phyloP scores from a whole-genome alignment of 2,888 invertebrate species.

The Rhopalosiphum nymphaeae region DNA sequence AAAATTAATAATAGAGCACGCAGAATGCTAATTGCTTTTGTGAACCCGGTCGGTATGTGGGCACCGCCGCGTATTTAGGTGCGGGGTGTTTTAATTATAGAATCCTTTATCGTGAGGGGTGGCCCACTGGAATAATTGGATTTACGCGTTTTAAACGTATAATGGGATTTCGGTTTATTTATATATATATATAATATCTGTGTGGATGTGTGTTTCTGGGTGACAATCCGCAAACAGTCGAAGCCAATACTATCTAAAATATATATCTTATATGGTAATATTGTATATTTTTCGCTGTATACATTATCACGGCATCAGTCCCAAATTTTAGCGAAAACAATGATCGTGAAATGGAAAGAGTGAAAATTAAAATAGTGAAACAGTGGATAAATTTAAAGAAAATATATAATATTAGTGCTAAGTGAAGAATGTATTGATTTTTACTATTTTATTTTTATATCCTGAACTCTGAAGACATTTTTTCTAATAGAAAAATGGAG shows the following conservation, averaged over 20 bases:
- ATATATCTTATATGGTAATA: not conserved
- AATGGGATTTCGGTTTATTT: constrained; percentile 40
- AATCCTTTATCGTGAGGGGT: constrained; percentile 38
- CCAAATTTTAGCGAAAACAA: not conserved
- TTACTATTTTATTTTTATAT: not conserved
- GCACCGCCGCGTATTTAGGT: not conserved
- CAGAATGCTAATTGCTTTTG: constrained; percentile 60
- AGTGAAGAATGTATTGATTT: not conserved
- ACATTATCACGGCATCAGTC: not conserved
- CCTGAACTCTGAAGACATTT: too few species aligned
- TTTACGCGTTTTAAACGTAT: constrained; percentile 52
- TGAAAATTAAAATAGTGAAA: not conserved
- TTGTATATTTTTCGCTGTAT: not conserved
- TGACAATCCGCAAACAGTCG: constrained; percentile 41
- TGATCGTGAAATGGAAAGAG: not conserved
- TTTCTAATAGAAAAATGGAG: too few species aligned
- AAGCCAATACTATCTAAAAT: constrained; percentile 18
- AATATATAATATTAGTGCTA: not conserved
- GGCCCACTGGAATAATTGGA: constrained; percentile 57
- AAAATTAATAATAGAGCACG: constrained; percentile 56
- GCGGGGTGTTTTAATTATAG: constrained; percentile 62
- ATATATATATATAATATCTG: not conserved
- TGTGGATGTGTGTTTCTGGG: not conserved
- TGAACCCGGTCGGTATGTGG: constrained; percentile 52
- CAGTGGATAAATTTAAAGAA: not conserved